Conservation (phyloP, 35 echinoderm and acorn worm genomes). For the Apostichopus californicus region DNA sequence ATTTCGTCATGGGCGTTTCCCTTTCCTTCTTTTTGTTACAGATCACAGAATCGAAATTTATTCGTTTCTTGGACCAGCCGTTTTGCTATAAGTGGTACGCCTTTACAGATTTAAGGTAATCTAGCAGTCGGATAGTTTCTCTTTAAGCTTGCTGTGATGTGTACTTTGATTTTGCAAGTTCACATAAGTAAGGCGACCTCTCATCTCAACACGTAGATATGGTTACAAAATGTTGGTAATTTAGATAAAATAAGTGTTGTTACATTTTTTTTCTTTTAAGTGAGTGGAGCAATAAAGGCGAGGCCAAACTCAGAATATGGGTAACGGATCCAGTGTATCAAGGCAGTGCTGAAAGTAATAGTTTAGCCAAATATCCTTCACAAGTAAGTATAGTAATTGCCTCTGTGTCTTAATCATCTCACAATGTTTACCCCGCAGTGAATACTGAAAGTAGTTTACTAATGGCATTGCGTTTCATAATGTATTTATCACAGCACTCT, state of each 20-base stretch:
- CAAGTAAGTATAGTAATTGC: background rate
- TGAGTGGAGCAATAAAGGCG: background rate
- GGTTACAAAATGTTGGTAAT: too few relatives aligned
- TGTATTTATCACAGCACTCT: background rate
- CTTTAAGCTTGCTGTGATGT: too few relatives aligned
- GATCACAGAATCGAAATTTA: background rate
- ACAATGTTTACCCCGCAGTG: too few relatives aligned
- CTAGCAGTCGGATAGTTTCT: too few relatives aligned
- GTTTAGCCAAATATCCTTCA: background rate
- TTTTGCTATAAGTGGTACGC: constrained; percentile 34
- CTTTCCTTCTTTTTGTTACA: background rate
- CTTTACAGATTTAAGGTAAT: background rate
- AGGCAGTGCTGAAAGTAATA: background rate
- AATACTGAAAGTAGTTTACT: too few relatives aligned
- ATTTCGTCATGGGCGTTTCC: too few relatives aligned
- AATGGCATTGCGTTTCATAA: too few relatives aligned
- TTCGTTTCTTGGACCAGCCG: background rate
- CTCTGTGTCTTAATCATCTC: background rate
- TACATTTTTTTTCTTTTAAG: background rate
- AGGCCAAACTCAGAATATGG: background rate
- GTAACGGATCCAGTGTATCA: constrained; percentile 16
- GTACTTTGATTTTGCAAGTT: too few relatives aligned
- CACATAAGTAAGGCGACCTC: too few relatives aligned
- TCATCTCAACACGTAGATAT: too few relatives aligned
- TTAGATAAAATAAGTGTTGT: too few relatives aligned